phyloP scores from a whole-genome alignment of 1,140 invertebrate genomes.

The Caerostris extrusa region DNA sequence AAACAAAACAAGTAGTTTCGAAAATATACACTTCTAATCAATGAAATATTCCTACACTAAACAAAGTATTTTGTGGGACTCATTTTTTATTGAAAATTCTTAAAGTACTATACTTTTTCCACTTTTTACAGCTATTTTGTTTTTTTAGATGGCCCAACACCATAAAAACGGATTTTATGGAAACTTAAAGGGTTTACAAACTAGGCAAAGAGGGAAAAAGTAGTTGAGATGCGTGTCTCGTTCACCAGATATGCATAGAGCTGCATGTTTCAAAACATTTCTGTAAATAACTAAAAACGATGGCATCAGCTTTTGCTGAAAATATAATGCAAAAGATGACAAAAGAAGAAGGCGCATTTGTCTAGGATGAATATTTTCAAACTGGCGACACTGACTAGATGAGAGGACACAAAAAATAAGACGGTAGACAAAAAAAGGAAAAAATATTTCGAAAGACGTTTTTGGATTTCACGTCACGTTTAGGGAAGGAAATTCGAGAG shows the following conservation, averaged over 20 bases:
- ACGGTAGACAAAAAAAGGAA: background rate
- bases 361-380: background rate
- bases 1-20: too few relatives aligned
- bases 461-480: slow-evolving; percentile 14
- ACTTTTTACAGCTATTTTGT: background rate
- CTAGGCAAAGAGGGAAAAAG: background rate
- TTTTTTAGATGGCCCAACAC: background rate
- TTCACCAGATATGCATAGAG: background rate
- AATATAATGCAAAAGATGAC: background rate
- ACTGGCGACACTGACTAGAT: background rate
- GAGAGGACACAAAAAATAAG: background rate
- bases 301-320: background rate
- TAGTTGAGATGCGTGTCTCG: background rate
- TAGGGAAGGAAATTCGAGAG: background rate
- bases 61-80: background rate
- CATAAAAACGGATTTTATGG: background rate
- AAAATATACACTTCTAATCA: too few relatives aligned
- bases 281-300: background rate
- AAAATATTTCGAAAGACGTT: background rate
- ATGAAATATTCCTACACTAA: background rate
- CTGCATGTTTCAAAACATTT: background rate
- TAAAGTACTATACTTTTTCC: background rate
- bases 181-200: background rate
- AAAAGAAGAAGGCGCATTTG: background rate
- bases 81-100: background rate